Percentiles rank a stretch among this genome's conserved stretches.
These are phyloP conservation scores for Clepsis dumicolana DNA, from an alignment of 2,888 invertebrate species.

Conservation along the genomic window DNA sequence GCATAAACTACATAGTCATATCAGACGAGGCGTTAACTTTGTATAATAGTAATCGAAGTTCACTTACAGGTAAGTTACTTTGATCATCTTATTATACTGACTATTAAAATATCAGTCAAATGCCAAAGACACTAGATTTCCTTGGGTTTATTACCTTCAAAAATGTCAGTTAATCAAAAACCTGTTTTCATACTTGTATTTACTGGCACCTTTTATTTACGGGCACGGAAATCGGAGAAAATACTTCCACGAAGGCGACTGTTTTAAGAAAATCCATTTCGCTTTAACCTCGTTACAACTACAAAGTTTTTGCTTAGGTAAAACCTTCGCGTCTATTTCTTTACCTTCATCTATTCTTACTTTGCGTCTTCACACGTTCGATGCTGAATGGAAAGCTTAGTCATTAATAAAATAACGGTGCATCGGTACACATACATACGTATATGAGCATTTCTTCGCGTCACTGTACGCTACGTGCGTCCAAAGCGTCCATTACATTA, in stretches of 20 bases:
- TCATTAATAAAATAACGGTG: constrained; percentile 39
- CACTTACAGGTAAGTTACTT: too few species aligned
- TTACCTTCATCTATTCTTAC: background rate
- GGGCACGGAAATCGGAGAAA: too few species aligned
- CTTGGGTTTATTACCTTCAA: background rate
- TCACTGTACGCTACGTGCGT: constrained; percentile 23
- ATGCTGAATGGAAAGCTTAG: constrained; percentile 26
- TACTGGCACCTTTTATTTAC: background rate
- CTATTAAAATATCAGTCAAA: background rate
- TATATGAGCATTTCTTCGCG: constrained; percentile 28
- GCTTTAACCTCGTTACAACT: too few species aligned
- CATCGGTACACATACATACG: constrained; percentile 20
- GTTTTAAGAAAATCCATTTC: too few species aligned
- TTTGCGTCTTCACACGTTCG: background rate
- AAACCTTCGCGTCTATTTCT: background rate
- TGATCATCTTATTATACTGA: too few species aligned
- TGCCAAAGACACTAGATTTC: background rate
- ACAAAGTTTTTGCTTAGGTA: background rate
- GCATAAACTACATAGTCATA: too few species aligned
- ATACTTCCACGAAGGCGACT: too few species aligned
- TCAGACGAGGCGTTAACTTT: too few species aligned
- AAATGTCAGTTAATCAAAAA: background rate
- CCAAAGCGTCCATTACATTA: constrained; percentile 16
- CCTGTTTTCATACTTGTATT: background rate
- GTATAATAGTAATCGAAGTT: too few species aligned